phyloP scores from a whole-genome alignment of 2,888 invertebrate species.

The Bellardia pandia region DNA sequence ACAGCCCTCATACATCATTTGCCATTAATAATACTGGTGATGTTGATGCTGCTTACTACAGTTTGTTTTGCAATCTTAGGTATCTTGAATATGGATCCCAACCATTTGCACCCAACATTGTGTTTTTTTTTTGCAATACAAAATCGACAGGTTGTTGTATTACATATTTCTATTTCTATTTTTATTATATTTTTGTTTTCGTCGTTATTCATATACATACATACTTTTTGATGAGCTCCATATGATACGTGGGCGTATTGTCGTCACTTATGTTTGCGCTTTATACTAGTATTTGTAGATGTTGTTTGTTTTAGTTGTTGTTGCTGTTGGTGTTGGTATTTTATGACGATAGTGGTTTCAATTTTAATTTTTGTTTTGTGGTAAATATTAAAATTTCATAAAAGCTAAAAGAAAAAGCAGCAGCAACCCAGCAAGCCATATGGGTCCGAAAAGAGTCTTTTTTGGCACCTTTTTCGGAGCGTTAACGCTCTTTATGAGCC shows the following conservation, averaged over 20 bases:
- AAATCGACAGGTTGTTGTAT: constrained; percentile 69
- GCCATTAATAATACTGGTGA: neutral
- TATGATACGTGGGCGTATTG: constrained; percentile 65
- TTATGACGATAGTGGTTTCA: constrained; percentile 66
- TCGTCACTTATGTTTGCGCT: constrained; percentile 52
- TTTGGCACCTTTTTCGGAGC: too few relatives aligned
- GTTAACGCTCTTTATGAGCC: too few relatives aligned
- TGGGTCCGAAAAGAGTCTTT: too few relatives aligned
- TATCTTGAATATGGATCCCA: constrained; percentile 8
- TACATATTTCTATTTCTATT: constrained; percentile 7
- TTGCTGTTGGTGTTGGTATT: neutral
- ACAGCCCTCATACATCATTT: neutral
- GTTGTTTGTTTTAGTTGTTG: neutral
- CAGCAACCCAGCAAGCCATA: too few relatives aligned
- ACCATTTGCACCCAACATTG: constrained; percentile 11
- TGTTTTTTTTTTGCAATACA: constrained; percentile 26
- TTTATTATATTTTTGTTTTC: neutral
- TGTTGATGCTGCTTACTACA: neutral
- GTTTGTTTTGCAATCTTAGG: constrained; percentile 16
- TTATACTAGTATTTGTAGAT: constrained; percentile 15
- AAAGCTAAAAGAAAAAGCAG: constrained; percentile 3
- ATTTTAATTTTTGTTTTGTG: constrained; percentile 66
- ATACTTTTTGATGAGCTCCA: constrained; percentile 59
- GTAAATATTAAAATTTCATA: constrained; percentile 60
- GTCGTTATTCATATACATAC: neutral